A percentile compares a stretch with the other conserved stretches of the same genome.
Conservation (phyloP, 2,797 vertebrate species). For the Menidia menidia region DNA sequence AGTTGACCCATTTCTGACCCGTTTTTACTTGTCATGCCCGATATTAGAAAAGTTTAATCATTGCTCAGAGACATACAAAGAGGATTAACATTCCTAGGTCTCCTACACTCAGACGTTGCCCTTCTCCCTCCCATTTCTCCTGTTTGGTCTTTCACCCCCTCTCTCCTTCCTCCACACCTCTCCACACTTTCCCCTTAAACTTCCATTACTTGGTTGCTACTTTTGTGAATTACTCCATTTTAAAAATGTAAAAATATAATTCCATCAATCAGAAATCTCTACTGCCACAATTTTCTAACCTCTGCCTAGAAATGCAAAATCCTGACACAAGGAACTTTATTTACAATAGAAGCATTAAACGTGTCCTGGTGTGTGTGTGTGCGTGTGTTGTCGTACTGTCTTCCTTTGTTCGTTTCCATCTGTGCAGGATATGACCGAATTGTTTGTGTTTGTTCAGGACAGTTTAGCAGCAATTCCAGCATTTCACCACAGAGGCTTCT, state of each 20-base stretch:
- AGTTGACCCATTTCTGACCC: conserved; percentile 74
- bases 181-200: conserved; percentile 34
- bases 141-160: conserved; percentile 38
- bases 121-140: conserved; percentile 64
- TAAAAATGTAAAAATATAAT: conserved; percentile 6
- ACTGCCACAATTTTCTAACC: neutral
- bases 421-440: conserved; percentile 55
- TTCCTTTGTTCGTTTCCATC: conserved; percentile 59
- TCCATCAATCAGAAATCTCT: neutral
- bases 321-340: no score
- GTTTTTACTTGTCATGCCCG: conserved; percentile 75
- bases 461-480: conserved; percentile 53
- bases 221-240: conserved; percentile 11
- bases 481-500: conserved; percentile 43
- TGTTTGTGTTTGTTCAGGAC: conserved; percentile 58
- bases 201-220: conserved; percentile 16
- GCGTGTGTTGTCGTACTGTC: conserved; percentile 14
- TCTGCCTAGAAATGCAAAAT: neutral
- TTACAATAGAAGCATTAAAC: conserved; percentile 14
- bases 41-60: conserved; percentile 84
- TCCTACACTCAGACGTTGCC: conserved; percentile 73
- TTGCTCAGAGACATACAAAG: conserved; percentile 80
- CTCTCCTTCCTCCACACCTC: conserved; percentile 27
- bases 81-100: conserved; percentile 84
- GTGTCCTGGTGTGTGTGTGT: conserved; percentile 8